These are phyloP conservation scores for Mactromeris polynyma DNA, from an alignment of 2,888 invertebrate species.

Conservation along the genomic window DNA sequence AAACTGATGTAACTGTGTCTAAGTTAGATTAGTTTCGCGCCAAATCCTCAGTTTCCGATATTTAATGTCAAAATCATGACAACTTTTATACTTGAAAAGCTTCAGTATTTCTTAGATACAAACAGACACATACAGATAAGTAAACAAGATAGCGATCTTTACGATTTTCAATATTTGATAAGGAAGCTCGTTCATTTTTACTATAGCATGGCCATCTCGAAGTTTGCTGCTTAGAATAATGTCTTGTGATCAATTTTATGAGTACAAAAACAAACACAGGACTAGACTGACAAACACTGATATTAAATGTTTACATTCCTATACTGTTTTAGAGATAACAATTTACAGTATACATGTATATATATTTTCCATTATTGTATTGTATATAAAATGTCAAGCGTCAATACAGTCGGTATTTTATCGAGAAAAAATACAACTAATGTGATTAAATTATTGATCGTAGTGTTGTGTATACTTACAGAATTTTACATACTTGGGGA, in stretches of 20 bases:
- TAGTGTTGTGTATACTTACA: conserved; percentile 20
- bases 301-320: not conserved
- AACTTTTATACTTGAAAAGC: conserved; percentile 10
- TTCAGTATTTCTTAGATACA: conserved; percentile 20
- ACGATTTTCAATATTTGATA: not conserved
- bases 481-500: not conserved
- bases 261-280: not conserved
- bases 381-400: not conserved
- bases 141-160: not conserved
- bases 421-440: conserved; percentile 33
- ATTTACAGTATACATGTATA: not conserved
- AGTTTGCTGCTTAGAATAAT: conserved; percentile 4
- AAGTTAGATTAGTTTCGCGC: too few species aligned
- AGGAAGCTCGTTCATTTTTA: not conserved
- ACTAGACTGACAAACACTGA: not conserved
- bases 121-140: not conserved
- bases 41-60: not conserved
- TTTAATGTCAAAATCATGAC: conserved; percentile 31
- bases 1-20: too few species aligned
- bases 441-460: conserved; percentile 33
- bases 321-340: not conserved
- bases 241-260: conserved; percentile 5
- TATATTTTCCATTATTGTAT: not conserved
- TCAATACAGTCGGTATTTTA: conserved; percentile 1
- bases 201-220: not conserved